Evolutionary conservation across 2,797 vertebrate genomes (phyloP).

Genomic region (Chrysocyon brachyurus): DNA sequence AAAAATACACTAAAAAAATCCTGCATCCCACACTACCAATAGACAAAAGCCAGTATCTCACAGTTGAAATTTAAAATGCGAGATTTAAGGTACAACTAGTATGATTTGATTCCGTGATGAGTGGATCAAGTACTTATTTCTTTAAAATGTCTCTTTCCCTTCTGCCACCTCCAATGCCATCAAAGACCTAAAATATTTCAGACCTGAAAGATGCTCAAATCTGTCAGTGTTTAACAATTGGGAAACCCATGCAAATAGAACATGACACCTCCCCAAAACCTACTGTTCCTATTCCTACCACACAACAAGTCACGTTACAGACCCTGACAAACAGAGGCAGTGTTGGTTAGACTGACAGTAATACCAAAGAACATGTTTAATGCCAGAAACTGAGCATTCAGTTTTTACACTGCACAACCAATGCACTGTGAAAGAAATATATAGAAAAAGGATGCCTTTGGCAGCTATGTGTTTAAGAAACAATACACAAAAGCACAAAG

Average conservation of each 20-base stretch:
- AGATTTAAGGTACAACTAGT: conserved; percentile 9
- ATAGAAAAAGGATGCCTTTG: neutral
- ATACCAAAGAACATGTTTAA: neutral
- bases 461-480: conserved; percentile 61
- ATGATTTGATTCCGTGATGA: neutral
- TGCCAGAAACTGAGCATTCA: conserved; percentile 62
- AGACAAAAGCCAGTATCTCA: conserved; percentile 17
- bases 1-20: neutral
- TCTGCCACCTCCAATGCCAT: neutral
- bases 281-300: conserved; percentile 36
- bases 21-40: neutral
- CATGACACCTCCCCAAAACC: conserved; percentile 57
- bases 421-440: neutral
- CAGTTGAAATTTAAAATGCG: neutral
- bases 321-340: neutral
- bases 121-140: neutral
- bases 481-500: conserved; percentile 6
- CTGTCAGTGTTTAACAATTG: conserved; percentile 48
- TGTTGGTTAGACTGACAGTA: neutral
- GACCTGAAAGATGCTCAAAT: conserved; percentile 55
- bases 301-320: neutral
- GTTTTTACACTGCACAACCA: neutral
- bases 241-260: conserved; percentile 64
- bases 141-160: neutral
- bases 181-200: conserved; percentile 60